Evolutionary conservation across 2,888 invertebrate species (phyloP).

Genomic region (Coelopa pilipes): DNA sequence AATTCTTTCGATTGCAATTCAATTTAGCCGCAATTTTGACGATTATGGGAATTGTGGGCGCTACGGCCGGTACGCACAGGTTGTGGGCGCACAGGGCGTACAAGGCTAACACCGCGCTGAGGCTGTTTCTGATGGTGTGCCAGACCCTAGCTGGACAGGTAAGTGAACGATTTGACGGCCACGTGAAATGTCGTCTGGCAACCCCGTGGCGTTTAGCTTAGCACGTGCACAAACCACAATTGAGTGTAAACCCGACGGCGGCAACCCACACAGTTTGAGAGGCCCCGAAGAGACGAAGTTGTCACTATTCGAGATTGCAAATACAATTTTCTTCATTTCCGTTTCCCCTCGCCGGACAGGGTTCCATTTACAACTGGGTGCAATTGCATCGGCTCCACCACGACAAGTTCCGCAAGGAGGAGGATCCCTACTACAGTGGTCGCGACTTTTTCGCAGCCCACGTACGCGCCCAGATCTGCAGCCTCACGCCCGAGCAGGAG

Average conservation of each 20-base stretch:
- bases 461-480: slow-evolving; percentile 75
- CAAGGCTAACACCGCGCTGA: slow-evolving; percentile 77
- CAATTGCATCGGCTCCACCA: slow-evolving; percentile 85
- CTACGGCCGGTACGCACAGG: slow-evolving; percentile 92
- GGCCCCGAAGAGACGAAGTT: not conserved
- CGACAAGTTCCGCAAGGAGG: slow-evolving; percentile 77
- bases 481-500: slow-evolving; percentile 75
- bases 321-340: no score
- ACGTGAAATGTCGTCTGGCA: no score
- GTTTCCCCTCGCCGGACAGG: slow-evolving; percentile 68
- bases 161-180: slow-evolving; percentile 54
- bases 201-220: no score
- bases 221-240: no score
- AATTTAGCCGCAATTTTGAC: slow-evolving; percentile 74
- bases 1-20: not conserved
- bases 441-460: slow-evolving; percentile 87
- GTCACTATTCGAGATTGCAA: no score
- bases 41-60: slow-evolving; percentile 77
- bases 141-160: slow-evolving; percentile 92
- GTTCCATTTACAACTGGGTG: slow-evolving; percentile 87
- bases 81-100: slow-evolving; percentile 92
- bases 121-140: slow-evolving; percentile 81
- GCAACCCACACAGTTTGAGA: not conserved
- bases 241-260: not conserved
- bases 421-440: slow-evolving; percentile 83